Evolutionary conservation across 2,113 vertebrate species (phyloP).

Genomic region (Laticauda laticaudata): DNA sequence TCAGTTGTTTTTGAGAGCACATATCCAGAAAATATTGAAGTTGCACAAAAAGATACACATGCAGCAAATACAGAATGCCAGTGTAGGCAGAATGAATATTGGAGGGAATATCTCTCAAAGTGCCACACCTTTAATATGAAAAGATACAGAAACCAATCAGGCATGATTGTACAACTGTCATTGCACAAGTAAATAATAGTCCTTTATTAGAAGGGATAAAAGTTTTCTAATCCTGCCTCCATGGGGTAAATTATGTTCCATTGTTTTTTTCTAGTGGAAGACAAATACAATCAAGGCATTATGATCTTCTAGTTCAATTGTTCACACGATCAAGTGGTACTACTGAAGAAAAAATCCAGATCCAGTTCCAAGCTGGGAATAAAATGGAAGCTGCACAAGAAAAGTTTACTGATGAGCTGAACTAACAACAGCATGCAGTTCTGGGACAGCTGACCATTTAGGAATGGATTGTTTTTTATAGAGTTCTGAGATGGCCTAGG

Average conservation of each 20-base stretch:
- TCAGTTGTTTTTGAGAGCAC: not conserved
- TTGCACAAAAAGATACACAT: not conserved
- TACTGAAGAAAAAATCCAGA: too few relatives aligned
- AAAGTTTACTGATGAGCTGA: too few relatives aligned
- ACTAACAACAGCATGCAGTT: too few relatives aligned
- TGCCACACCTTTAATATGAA: not conserved
- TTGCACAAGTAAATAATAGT: not conserved
- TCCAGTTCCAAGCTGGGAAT: too few relatives aligned
- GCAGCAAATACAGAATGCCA: not conserved
- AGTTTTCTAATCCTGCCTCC: not conserved
- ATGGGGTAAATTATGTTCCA: not conserved
- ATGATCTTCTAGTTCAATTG: not conserved
- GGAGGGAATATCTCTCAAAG: not conserved
- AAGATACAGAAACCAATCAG: not conserved
- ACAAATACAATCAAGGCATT: not conserved
- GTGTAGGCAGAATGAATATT: not conserved
- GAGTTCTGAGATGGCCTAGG: too few relatives aligned
- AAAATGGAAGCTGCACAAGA: too few relatives aligned
- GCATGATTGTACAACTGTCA: not conserved
- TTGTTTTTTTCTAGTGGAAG: not conserved
- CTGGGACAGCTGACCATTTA: too few relatives aligned
- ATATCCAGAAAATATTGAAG: not conserved
- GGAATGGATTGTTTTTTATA: too few relatives aligned
- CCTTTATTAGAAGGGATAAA: too few relatives aligned
- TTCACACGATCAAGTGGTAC: not conserved